Evolutionary conservation across 1,140 invertebrate genomes (phyloP), one percentile per base, ranked within the genome.

Genomic region (Drosophila setifemur): DNA sequence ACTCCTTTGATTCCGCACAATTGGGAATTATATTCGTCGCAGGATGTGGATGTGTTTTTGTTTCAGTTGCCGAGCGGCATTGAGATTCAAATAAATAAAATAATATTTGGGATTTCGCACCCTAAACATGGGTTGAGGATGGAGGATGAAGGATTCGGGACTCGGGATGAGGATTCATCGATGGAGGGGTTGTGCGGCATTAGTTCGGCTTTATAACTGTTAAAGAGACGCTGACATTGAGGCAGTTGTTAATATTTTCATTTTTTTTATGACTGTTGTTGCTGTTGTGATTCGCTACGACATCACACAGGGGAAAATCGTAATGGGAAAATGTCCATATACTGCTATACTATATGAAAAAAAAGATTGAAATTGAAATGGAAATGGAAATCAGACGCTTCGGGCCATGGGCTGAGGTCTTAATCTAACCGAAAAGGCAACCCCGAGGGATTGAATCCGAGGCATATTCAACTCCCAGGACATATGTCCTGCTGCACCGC

Each of bases 51-150:
- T 52, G 21, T 37, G 37, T 44, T 75, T 61, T 73, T 73, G 63
- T 83, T 73, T 83, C 73, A 73, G 53, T 70, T 81, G 40, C 37
- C 63, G 63, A 11, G 28, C 37, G 35, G 47, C 61, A 79, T 88
- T 88, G 66, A 78, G 63, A 82, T 83, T 89, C 71, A 76, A 86
- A 89, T 89, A 89, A 89, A 89, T 89, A 89, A 83, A 89, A 86
- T 89, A 89, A 89, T 89, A 89, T 89, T 89, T 86, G 77, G 68
- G 48, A 76, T 73, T 87, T 89, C 64, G 87, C 86, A 89, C 86
- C 81, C 86, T 79, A 89, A 89, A 71, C 55, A 71, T 26, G 40
- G 45, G 11, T 8, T 11, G 9, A 47, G 44, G 29, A 4, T n/a
- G 40, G 3, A 12, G 9, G 23, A 4, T 4, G 4, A 19, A 14